Evolutionary conservation across 1,140 invertebrate species (phyloP).

Genomic region (Mya arenaria): DNA sequence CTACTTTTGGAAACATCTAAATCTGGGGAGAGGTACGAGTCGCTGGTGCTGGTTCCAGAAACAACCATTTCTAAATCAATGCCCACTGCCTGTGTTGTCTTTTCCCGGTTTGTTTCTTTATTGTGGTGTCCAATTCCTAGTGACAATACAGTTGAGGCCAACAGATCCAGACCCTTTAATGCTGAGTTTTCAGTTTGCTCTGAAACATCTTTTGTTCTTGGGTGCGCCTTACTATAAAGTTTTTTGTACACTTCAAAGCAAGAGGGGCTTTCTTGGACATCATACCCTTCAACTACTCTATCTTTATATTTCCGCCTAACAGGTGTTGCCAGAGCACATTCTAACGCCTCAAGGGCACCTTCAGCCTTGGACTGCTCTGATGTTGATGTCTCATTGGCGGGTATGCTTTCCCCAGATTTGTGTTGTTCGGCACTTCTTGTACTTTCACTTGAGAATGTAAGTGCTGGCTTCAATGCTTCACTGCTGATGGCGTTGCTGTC

Average conservation of each 20-base stretch:
- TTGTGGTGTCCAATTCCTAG: neutral
- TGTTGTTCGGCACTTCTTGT: neutral
- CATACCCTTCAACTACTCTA: constrained; percentile 29
- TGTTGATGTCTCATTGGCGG: neutral
- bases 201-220: neutral
- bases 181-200: neutral
- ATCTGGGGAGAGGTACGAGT: neutral
- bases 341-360: constrained; percentile 9
- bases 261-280: constrained; percentile 15
- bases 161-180: constrained; percentile 4
- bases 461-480: constrained; percentile 8
- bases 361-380: neutral
- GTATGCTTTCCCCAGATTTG: neutral
- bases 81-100: too few relatives aligned
- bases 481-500: neutral
- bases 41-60: neutral
- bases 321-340: neutral
- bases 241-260: constrained; percentile 36
- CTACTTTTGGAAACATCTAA: neutral
- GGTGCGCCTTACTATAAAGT: constrained; percentile 11
- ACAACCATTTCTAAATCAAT: neutral
- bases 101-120: neutral
- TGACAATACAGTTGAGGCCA: constrained; percentile 16
- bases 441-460: neutral
- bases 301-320: neutral